These are phyloP conservation scores for Elachura formosa DNA, from an alignment of 2,113 vertebrate genomes.

Conservation along the genomic window DNA sequence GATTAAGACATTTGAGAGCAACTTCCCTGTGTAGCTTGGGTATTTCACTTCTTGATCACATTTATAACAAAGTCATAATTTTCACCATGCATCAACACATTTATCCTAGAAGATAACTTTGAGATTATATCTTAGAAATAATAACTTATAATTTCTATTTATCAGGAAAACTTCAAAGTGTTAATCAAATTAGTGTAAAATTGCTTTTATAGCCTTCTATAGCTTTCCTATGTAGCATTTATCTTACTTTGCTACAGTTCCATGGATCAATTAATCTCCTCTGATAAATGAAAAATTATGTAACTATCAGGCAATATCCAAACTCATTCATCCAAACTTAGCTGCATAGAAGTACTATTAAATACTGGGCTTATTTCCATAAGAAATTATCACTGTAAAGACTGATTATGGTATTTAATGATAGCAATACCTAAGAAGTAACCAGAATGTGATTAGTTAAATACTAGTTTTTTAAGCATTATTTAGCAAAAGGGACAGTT, in stretches of 20 bases:
- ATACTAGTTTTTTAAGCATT: neutral
- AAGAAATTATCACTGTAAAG: conserved; percentile 12
- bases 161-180: neutral
- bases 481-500: neutral
- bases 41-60: neutral
- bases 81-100: neutral
- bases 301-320: neutral
- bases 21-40: neutral
- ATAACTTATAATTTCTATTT: neutral
- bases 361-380: neutral
- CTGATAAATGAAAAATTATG: conserved; percentile 14
- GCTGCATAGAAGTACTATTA: neutral
- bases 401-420: conserved; percentile 16
- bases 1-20: neutral
- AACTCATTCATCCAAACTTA: conserved; percentile 29
- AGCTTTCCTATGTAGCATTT: neutral
- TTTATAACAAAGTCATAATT: neutral
- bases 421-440: neutral
- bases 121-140: neutral
- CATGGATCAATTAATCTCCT: conserved; percentile 2
- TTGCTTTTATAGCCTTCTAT: neutral
- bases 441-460: neutral
- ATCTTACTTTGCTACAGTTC: neutral
- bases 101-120: neutral
- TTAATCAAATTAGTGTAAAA: neutral